A percentile compares a stretch with the other conserved stretches of the same genome.
phyloP scores from a whole-genome alignment of 2,113 vertebrate genomes.

The Lontra canadensis region DNA sequence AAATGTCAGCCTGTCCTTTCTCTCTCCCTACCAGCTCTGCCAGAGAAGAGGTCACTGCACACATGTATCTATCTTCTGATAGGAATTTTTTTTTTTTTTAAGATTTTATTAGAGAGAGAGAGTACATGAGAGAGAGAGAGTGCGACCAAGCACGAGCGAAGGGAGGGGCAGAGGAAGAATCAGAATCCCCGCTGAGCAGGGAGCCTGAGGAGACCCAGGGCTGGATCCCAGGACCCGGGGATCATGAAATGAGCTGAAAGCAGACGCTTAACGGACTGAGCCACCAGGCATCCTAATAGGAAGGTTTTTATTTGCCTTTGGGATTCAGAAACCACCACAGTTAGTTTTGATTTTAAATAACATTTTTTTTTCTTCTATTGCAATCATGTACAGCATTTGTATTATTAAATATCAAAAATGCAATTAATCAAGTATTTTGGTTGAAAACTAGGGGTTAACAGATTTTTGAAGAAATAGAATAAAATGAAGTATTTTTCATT shows the following conservation, averaged over 20 bases:
- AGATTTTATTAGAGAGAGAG: neutral
- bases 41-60: neutral
- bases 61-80: neutral
- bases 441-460: neutral
- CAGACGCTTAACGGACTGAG: neutral
- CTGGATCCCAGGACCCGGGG: neutral
- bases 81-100: neutral
- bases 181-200: neutral
- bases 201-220: neutral
- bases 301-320: neutral
- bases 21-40: neutral
- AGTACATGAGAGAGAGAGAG: neutral
- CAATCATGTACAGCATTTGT: neutral
- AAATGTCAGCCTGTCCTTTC: neutral
- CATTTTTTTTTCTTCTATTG: neutral
- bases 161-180: neutral
- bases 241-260: neutral
- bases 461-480: neutral
- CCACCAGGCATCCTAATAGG: neutral
- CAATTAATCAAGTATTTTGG: neutral
- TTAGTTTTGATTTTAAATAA: neutral
- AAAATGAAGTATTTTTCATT: neutral
- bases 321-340: neutral
- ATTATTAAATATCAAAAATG: neutral
- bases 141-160: fast-evolving